Percentiles rank a stretch among this genome's conserved stretches.
Evolutionary conservation across 2,797 vertebrate genomes (phyloP).

Genomic region (Myiothlypis coronata): DNA sequence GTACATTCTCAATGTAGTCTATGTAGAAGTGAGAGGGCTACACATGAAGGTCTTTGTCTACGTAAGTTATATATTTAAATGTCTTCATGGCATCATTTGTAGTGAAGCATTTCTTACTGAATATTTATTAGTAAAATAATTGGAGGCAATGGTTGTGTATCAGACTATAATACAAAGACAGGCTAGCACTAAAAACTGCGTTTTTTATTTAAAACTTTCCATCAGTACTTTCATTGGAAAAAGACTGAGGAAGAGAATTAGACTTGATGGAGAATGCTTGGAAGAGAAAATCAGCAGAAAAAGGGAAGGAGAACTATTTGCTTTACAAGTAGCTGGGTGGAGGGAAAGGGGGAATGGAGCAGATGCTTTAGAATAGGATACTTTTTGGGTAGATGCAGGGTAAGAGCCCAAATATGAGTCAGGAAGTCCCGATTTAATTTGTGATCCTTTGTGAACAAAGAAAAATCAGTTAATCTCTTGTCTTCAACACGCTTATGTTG

Average conservation of each 20-base stretch:
- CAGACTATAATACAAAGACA: background rate
- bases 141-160: background rate
- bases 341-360: background rate
- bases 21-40: background rate
- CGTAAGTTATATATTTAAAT: background rate
- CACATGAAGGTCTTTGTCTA: background rate
- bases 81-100: background rate
- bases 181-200: background rate
- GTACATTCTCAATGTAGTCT: background rate
- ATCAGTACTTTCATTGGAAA: background rate
- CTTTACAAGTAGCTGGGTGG: background rate
- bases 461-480: background rate
- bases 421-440: conserved; percentile 1
- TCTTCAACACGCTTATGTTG: background rate
- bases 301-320: background rate
- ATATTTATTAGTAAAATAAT: background rate
- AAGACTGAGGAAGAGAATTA: background rate
- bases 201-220: background rate
- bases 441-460: background rate
- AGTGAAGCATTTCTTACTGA: background rate
- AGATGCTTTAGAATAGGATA: background rate
- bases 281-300: background rate
- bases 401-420: background rate
- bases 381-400: background rate
- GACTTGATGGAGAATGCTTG: background rate